Conservation (phyloP, 2,113 vertebrate genomes). For the Nycticebus coucang region DNA sequence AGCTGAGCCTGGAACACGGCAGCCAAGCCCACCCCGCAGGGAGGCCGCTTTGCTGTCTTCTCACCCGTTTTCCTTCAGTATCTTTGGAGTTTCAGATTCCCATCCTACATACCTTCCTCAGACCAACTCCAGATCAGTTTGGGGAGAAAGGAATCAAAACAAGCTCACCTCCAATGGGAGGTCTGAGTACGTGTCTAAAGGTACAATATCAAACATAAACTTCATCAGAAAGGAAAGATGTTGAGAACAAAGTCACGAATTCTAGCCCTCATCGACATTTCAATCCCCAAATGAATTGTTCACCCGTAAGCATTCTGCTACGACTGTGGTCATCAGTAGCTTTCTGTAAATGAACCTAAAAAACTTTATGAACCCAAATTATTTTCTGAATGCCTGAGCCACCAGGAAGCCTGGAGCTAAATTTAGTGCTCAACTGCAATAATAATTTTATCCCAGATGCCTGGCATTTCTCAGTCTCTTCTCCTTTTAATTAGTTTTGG, state of each 20-base stretch:
- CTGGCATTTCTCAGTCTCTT: slow-evolving; percentile 73
- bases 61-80: neutral
- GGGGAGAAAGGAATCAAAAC: neutral
- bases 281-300: neutral
- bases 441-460: slow-evolving; percentile 73
- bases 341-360: slow-evolving; percentile 67
- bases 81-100: neutral
- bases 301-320: neutral
- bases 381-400: slow-evolving; percentile 61
- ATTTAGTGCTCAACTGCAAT: slow-evolving; percentile 70
- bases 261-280: neutral
- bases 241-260: neutral
- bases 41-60: neutral
- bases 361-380: slow-evolving; percentile 73
- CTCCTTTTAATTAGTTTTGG: slow-evolving; percentile 79
- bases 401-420: slow-evolving; percentile 71
- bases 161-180: neutral
- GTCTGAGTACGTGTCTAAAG: accelerated
- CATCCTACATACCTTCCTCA: neutral
- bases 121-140: neutral
- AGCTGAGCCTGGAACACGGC: neutral
- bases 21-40: neutral
- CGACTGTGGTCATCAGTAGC: slow-evolving; percentile 20
- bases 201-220: accelerated
- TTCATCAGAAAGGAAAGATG: neutral